Conservation (phyloP, 2,797 vertebrate genomes). For the Parambassis ranga region DNA sequence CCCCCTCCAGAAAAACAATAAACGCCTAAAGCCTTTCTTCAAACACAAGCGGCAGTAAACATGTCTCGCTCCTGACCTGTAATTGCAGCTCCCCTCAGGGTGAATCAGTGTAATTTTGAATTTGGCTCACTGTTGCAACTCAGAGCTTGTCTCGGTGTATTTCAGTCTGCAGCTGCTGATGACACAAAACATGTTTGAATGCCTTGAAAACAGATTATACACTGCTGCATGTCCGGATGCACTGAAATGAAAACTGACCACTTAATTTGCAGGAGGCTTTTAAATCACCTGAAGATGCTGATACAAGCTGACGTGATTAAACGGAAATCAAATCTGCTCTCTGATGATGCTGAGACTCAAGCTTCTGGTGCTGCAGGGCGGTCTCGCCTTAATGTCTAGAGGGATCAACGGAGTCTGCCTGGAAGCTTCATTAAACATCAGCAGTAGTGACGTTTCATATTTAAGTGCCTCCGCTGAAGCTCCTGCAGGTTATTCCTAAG, state of each 20-base stretch:
- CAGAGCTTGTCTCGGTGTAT: conserved; percentile 22
- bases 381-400: background rate
- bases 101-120: conserved; percentile 30
- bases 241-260: conserved; percentile 29
- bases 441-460: too few relatives aligned
- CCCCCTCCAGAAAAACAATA: conserved; percentile 19
- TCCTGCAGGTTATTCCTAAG: too few relatives aligned
- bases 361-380: too few relatives aligned
- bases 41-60: conserved; percentile 27
- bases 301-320: conserved; percentile 33
- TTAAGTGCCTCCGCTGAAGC: too few relatives aligned
- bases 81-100: conserved; percentile 23
- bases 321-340: conserved; percentile 7
- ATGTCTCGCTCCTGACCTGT: conserved; percentile 36
- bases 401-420: too few relatives aligned
- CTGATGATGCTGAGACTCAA: too few relatives aligned
- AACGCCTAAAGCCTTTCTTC: conserved; percentile 32
- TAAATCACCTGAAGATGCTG: conserved; percentile 36
- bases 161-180: conserved; percentile 3
- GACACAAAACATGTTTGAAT: conserved; percentile 25
- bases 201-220: conserved; percentile 10
- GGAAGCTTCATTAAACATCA: too few relatives aligned
- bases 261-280: conserved; percentile 17
- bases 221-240: background rate
- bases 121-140: conserved; percentile 20